Evolutionary conservation across 2,888 invertebrate genomes (phyloP), one percentile per base, ranked within the genome.

Genomic region (Amitus sp.): DNA sequence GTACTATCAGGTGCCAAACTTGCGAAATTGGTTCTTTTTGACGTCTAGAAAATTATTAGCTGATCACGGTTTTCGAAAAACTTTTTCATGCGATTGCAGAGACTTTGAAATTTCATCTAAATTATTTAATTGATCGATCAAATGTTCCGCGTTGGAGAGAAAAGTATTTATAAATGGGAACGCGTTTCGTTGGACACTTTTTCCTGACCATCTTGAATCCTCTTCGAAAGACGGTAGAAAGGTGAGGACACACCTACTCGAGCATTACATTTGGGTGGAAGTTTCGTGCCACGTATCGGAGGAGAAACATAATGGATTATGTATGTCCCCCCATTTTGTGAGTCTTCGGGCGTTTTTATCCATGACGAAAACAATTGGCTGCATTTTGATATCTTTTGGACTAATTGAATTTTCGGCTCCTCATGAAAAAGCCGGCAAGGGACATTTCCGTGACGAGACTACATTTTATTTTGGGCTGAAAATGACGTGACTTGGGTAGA

Each of bases 271-370:
- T 34, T 28, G 49, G 49, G 53, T 56, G 56, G 58, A 52, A 50
- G 51, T 60, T 55, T 53, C 27, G 56, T 59, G 53, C 55, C 60
- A 62, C 66, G 66, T 69, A 66, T 69, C 66, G 66, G 62, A 42
- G 19, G 69, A 62, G 57, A 60, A 33, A 15, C 15, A 37, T 15
- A 18, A 13, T 10, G 12, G n/a, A 39, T 15, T 6, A 46, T 30
- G 47, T 12, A 27, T 34, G 47, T 28, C 47, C 33, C n/a, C 43
- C 40, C 43, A 15, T 19, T 30, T 23, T 39, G 33, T 51, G 19
- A 37, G 37, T 7, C 37, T 15, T 37, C 13, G 37, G 12, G 12
- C 37, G 37, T 37, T 37, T 37, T 37, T 37, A 37, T 37, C 13
- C 37, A 4, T 12, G 37, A 37, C 37, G 37, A 37, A 15, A 37